phyloP scores from a whole-genome alignment of 92 coral and sea anemone genomes.

The Nematostella vectensis region DNA sequence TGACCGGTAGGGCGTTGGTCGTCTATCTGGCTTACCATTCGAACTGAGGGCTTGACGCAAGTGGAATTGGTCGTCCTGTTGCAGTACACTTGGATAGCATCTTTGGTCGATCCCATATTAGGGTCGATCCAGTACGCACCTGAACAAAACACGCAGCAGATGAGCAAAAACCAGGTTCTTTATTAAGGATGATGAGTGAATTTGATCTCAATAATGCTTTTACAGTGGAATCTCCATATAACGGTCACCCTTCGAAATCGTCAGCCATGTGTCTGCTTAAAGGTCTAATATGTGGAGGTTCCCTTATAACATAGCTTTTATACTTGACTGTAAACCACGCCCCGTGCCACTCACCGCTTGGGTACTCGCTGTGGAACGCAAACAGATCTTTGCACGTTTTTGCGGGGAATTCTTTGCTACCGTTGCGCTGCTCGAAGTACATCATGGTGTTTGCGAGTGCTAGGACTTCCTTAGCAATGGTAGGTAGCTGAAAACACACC shows the following conservation, averaged over 20 bases:
- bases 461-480: constrained; percentile 11
- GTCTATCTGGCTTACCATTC: constrained; percentile 40
- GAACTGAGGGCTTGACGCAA: constrained; percentile 51
- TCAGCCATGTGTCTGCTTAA: too few relatives aligned
- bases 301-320: too few relatives aligned
- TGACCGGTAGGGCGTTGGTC: too few relatives aligned
- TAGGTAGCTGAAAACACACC: too few relatives aligned
- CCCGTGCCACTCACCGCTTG: constrained; percentile 37
- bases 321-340: too few relatives aligned
- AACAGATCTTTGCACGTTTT: constrained; percentile 70
- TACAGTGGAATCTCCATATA: too few relatives aligned
- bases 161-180: too few relatives aligned
- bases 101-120: constrained; percentile 63
- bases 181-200: too few relatives aligned
- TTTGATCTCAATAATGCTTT: too few relatives aligned
- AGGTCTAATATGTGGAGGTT: too few relatives aligned
- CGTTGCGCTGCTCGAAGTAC: constrained; percentile 44
- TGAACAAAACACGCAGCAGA: too few relatives aligned
- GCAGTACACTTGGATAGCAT: constrained; percentile 52
- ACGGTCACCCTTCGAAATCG: too few relatives aligned
- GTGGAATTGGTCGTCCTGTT: constrained; percentile 61
- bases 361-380: constrained; percentile 21
- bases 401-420: constrained; percentile 50
- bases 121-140: constrained; percentile 71
- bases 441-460: constrained; percentile 34